phyloP scores from a whole-genome alignment of 2,797 vertebrate species.

The Picus viridis region DNA sequence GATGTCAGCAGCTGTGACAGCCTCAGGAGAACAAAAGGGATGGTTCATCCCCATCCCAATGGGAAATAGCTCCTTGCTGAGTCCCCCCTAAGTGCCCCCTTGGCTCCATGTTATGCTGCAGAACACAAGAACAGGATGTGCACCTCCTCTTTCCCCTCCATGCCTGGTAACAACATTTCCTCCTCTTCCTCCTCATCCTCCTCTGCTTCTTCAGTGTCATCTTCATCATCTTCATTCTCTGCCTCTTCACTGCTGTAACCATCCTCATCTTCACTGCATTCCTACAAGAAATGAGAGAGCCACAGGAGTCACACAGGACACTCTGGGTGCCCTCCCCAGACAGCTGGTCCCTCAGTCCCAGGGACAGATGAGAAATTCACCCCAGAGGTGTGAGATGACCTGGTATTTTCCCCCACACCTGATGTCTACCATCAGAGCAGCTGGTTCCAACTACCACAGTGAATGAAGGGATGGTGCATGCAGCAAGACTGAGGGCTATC shows the following conservation, averaged over 20 bases:
- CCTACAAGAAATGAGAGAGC: constrained; percentile 75
- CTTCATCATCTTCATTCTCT: constrained; percentile 81
- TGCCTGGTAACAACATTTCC: constrained; percentile 95
- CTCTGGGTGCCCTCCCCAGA: not conserved
- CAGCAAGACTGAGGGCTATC: not conserved
- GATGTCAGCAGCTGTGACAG: not conserved
- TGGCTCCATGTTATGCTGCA: not conserved
- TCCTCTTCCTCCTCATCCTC: constrained; percentile 84
- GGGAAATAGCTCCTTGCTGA: not conserved
- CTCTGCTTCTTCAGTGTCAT: constrained; percentile 85
- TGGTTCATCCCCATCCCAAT: not conserved
- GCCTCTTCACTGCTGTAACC: constrained; percentile 84
- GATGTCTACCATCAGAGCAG: not conserved
- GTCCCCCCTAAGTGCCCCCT: not conserved
- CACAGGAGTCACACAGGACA: not conserved
- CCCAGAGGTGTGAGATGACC: not conserved
- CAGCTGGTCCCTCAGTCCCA: not conserved
- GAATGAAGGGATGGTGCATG: not conserved
- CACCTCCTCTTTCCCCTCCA: constrained; percentile 99
- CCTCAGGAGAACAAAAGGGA: not conserved
- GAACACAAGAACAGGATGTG: constrained; percentile 25
- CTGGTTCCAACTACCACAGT: not conserved
- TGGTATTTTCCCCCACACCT: not conserved
- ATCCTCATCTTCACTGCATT: constrained; percentile 90
- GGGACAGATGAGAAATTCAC: not conserved